Base-by-base conservation (phyloP, 2,888 invertebrate species). In the Platerodrilus igneus region DNA sequence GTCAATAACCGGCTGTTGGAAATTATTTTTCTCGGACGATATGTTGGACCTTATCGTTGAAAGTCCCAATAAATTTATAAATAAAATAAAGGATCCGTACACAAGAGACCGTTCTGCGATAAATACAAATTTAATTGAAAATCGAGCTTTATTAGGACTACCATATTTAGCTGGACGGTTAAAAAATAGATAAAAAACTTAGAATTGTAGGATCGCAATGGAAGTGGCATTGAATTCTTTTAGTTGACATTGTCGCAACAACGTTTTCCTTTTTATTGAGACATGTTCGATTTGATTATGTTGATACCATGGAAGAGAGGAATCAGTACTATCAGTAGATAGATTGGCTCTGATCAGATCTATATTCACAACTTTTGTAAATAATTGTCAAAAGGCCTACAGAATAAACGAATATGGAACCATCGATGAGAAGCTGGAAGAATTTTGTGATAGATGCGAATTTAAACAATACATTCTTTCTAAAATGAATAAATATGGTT, bases 221-320 rank as follows among this genome's bases (percentile, higher is more conserved):
- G 26, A 26, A 11, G 13, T 11, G 14, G 26, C 10, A 26, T 26
- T 3, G 26, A 26, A 6, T 11, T 26, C 5, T 11, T 11, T 26
- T 26, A 9, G 26, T 11, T 26, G 11, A 26, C 26, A 26, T 13
- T 26, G 26, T 26, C 11, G n/a, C 14, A 6, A 11, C 26, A 26
- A 11, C 9, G 26, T 13, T 4, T 26, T 11, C 26, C 13, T 9
- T 26, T 14, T 14, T 26, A 13, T 13, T 26, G 26, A 11, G 26
- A 13, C 13, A 13, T 26, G 14, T 11, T 26, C 26, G 26, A 5
- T 13, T 14, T 13, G 13, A 26, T 11, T 5, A 26, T 26, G 14
- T 6, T 6, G 5, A 26, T 14, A 26, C 26, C 9, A 26, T 11
- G 9, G 13, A 26, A 11, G 4, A 13, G 14, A 11, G 13, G 4